These are phyloP conservation scores for Pegoplata infirma DNA, from an alignment of 2,888 invertebrate species.

Conservation along the genomic window DNA sequence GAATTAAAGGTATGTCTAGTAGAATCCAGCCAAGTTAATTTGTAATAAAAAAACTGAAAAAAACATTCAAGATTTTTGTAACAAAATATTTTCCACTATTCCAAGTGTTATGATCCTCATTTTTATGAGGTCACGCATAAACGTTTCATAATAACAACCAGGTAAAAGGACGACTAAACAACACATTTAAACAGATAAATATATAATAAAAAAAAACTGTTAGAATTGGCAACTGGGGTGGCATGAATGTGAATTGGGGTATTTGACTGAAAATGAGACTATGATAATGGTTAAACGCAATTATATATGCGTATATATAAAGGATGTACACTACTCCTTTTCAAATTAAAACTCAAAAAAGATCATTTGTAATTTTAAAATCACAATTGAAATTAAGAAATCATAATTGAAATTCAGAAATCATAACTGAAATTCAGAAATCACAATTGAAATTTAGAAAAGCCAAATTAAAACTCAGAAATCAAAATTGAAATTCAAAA, in stretches of 20 bases:
- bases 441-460: too few species aligned
- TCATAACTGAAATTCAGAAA: too few species aligned
- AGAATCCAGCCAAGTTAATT: constrained; percentile 28
- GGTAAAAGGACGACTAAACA: constrained; percentile 29
- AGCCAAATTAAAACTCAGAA: too few species aligned
- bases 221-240: too few species aligned
- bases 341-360: too few species aligned
- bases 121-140: constrained; percentile 61
- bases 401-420: too few species aligned
- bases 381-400: too few species aligned
- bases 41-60: constrained; percentile 10
- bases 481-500: too few species aligned
- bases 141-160: constrained; percentile 44
- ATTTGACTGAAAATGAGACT: not conserved
- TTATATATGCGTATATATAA: too few species aligned
- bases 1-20: constrained; percentile 9
- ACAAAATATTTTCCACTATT: constrained; percentile 22
- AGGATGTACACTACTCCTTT: too few species aligned
- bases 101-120: constrained; percentile 11
- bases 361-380: too few species aligned
- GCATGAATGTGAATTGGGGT: not conserved
- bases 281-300: not conserved
- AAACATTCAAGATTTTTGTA: constrained; percentile 15
- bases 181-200: constrained; percentile 10
- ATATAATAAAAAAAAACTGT: not conserved